Base-by-base conservation (phyloP, 1,140 invertebrate genomes). In the Kradibia gibbosae region DNA sequence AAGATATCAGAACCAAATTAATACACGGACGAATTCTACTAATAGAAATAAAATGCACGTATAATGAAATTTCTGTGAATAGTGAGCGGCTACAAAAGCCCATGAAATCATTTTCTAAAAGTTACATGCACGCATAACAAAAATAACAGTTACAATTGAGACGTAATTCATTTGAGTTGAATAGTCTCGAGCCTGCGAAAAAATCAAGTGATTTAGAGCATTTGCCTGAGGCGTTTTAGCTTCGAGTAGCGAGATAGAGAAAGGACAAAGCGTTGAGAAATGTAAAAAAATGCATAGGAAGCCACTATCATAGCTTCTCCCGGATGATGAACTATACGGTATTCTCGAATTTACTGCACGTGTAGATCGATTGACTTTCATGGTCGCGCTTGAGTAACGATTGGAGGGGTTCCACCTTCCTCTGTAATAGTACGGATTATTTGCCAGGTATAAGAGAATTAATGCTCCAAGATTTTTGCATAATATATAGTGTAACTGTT, bases 161-260 rank as follows among this genome's bases (percentile, higher is more conserved):
- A 81, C 75, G 74, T 74, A 70, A 84, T 81, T 81, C 73, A 83
- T 70, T 71, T 50, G 31, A 80, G 45, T 67, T 80, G 62, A 53
- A 50, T 57, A 57, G 48, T 7, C 17, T 5, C 39, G 39, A 62
- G 57, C 15, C 25, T 13, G 74, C 20, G 62, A 39, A 67, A 67
- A 67, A 67, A n/a, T 67, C 20, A 11, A 67, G 34, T 67, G 62
- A 67, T 39, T 67, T 67, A 39, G 22, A 67, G 36, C 15, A 20
- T 57, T 60, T 20, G 73, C 53, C 36, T 8, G 57, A 57, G 74
- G 74, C 53, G 20, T 17, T 5, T 0, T 7, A 20, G 31, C 11
- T 36, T 36, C 53, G 7, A 17, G 28, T 36, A 67, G 17, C 17
- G 11, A 39, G 2, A 65, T 3, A 50, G 65, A 55, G 65, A 78